Percentiles rank a stretch among this genome's conserved stretches.
These are phyloP conservation scores for Meda fulgida DNA, from an alignment of 2,797 vertebrate species.

Conservation along the genomic window DNA sequence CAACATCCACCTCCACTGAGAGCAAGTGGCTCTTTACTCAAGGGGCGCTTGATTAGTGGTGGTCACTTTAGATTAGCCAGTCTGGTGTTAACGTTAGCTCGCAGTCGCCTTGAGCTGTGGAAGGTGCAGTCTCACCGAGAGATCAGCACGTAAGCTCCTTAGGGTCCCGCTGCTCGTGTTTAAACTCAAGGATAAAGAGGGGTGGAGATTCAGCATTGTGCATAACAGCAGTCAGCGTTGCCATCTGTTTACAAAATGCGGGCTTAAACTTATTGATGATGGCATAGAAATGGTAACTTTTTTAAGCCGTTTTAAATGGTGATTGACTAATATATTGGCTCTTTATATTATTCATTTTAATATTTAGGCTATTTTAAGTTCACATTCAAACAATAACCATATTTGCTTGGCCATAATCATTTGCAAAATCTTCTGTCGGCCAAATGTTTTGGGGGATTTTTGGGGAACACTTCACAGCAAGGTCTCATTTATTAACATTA, in stretches of 20 bases:
- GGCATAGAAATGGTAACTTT: neutral
- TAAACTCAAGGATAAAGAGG: conserved; percentile 33
- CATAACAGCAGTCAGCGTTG: neutral
- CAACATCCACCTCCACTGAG: conserved; percentile 35
- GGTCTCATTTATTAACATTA: neutral
- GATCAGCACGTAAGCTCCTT: conserved; percentile 41
- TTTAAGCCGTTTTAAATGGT: neutral
- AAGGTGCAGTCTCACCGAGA: conserved; percentile 16
- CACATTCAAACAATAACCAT: neutral
- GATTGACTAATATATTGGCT: neutral
- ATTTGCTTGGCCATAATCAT: neutral
- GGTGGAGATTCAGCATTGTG: conserved; percentile 2
- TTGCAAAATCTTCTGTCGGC: neutral
- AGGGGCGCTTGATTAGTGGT: conserved; percentile 48
- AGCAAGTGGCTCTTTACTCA: conserved; percentile 44
- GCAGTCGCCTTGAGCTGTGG: conserved; percentile 36
- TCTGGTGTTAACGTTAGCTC: conserved; percentile 42
- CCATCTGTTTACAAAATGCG: neutral
- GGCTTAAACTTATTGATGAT: neutral
- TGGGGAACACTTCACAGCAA: neutral
- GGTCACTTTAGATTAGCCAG: conserved; percentile 48
- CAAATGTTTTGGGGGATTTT: neutral
- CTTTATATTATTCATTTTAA: neutral
- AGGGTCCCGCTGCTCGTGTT: conserved; percentile 1
- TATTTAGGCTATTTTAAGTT: neutral